A percentile compares a stretch with the other conserved stretches of the same genome.
These are phyloP conservation scores for Chelon auratus DNA, from an alignment of 2,797 vertebrate species.

Conservation along the genomic window DNA sequence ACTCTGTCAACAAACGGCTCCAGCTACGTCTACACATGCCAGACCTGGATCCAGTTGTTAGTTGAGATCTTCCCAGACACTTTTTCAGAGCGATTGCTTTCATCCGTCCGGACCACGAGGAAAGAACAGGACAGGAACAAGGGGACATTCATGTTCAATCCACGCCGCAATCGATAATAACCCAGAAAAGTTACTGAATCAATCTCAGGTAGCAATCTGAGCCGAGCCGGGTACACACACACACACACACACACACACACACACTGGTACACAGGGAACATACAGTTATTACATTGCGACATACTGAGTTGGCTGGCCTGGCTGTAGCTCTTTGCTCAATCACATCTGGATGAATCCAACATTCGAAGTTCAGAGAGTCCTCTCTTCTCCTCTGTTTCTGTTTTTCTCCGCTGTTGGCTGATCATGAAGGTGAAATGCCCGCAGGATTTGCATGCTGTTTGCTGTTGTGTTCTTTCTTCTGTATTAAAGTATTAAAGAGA, in stretches of 20 bases:
- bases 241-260: constrained; percentile 60
- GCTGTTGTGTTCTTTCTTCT: constrained; percentile 1
- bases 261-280: constrained; percentile 58
- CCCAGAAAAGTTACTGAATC: constrained; percentile 41
- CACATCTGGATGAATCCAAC: constrained; percentile 14
- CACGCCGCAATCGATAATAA: constrained; percentile 41
- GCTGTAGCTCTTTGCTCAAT: constrained; percentile 23
- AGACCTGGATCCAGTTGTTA: constrained; percentile 39
- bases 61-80: constrained; percentile 32
- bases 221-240: constrained; percentile 45
- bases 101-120: constrained; percentile 6
- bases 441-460: constrained; percentile 6
- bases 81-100: constrained; percentile 42
- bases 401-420: constrained; percentile 3
- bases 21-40: constrained; percentile 48
- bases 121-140: constrained; percentile 4
- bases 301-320: constrained; percentile 44
- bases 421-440: background rate
- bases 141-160: constrained; percentile 25
- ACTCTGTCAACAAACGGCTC: constrained; percentile 60
- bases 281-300: constrained; percentile 61
- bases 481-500: constrained; percentile 8
- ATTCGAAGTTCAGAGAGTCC: constrained; percentile 35
- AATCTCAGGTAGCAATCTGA: constrained; percentile 49
- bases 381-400: background rate